Base-by-base conservation (phyloP, 1,140 invertebrate genomes). In the Bombus balteatus region DNA sequence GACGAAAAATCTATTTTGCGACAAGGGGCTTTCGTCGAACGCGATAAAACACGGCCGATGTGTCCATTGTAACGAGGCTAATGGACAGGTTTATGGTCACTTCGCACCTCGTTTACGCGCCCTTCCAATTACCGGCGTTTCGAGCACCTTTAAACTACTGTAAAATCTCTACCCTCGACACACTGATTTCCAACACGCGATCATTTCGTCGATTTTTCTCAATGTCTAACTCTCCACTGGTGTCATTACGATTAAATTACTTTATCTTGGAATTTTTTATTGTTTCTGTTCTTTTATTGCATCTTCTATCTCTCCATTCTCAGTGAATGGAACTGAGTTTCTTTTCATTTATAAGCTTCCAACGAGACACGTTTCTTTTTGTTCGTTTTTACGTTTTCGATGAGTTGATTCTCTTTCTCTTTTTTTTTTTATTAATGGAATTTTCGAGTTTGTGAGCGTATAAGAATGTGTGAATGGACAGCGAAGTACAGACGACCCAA, bases 41-140 rank as follows among this genome's bases (percentile, higher is more conserved):
- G 83, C 87, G 88, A 89, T 89, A 89, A 89, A 89, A 89, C 88
- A 87, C 80, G 71, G 65, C 43, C 74, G 72, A 65, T 81, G 76
- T 89, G 80, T 87, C 84, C 87, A 80, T 83, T 81, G 87, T 80
- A 74, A 85, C 75, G 62, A 87, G 68, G 37, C 70, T 74, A 85
- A 65, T 74, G 83, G 71, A 72, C 79, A 73, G 88, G 89, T 89
- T 89, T 89, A 89, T 83, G 41, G 59, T 39, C 81, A 83, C 43
- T 74, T 85, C 53, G 70, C 81, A 37, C 76, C 66, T 68, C 84
- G 87, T 79, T 71, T 75, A 57, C 83, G 68, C n/a, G 62, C 66
- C 80, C 76, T 87, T 76, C 77, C 87, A 83, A 89, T 89, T 88
- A 89, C 57, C 71, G 15, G 39, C 74, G 81, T 81, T 81, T 41